Base-by-base conservation (phyloP, 1,140 invertebrate species). In the Sogatella furcifera region DNA sequence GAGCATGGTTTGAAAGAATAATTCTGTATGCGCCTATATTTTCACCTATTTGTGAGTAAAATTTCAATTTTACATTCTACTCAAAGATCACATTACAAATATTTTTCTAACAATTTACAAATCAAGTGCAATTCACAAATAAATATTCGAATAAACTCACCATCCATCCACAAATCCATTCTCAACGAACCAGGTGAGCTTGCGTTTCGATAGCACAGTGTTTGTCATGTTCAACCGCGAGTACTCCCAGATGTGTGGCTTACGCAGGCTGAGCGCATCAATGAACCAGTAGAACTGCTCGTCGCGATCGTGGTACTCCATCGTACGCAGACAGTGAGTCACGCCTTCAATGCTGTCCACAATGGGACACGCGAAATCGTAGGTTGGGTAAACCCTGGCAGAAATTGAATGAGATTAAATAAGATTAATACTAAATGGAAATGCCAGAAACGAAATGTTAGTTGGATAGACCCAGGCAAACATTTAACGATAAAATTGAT, bases 351-450 rank as follows among this genome's bases (percentile, higher is more conserved):
- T 80, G 53, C 92, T 88, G 75, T 99, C 97, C 3, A 99, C 96
- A 70, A 99, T 97, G 4, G 97, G 97, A 75, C 97, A 99, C 1
- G 97, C 95, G 80, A 99, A 99, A 77, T 99, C 97, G 70, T 99
- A 99, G 0, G 97, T 99, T 24, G 97, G 97, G 77, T 99, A 99
- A 4, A 97, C 95, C 69, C 94, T 97, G 70, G 2, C 74, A 80
- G 69, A 63, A 38, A 38, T n/a, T n/a, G n/a, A n/a, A 38, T 11
- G 41, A 38, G 60, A 57, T 6, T 4, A 28, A 28, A 28, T n/a
- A n/a, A n/a, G n/a, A n/a, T n/a, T n/a, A n/a, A n/a, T n/a, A n/a
- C n/a, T n/a, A n/a, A n/a, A n/a, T n/a, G n/a, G n/a, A n/a, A n/a
- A n/a, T n/a, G n/a, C n/a, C n/a, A n/a, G n/a, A n/a, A n/a, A n/a